phyloP scores from a whole-genome alignment of 2,113 vertebrate species.

The Hippocampus barbouri region DNA sequence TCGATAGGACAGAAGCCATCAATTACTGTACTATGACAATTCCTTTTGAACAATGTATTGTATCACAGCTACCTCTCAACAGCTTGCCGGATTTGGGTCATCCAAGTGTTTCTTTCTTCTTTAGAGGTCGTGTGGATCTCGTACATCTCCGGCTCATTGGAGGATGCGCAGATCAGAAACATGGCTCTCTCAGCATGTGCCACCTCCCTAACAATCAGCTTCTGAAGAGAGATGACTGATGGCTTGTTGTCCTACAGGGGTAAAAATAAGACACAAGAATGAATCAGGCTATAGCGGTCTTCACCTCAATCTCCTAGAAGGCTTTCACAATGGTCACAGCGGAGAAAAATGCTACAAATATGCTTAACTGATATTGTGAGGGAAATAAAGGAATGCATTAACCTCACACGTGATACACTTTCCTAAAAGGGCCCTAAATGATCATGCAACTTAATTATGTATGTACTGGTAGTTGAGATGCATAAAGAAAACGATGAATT shows the following conservation, averaged over 20 bases:
- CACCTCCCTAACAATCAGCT: conserved; percentile 93
- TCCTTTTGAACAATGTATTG: background rate
- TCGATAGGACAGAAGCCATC: background rate
- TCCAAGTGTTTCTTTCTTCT: conserved; percentile 92
- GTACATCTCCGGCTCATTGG: conserved; percentile 93
- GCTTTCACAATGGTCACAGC: too few relatives aligned
- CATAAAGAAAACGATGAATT: background rate
- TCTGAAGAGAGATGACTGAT: conserved; percentile 89
- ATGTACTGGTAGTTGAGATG: background rate
- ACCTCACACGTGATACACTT: background rate
- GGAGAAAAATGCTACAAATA: background rate
- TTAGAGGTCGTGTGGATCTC: conserved; percentile 90
- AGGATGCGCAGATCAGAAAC: conserved; percentile 94
- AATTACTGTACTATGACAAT: background rate
- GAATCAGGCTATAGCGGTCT: background rate
- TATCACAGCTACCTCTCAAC: conserved; percentile 81
- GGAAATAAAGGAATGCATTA: background rate
- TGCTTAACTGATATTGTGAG: background rate
- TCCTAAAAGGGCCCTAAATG: background rate
- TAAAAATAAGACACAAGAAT: background rate
- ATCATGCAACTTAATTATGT: background rate
- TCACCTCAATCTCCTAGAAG: background rate
- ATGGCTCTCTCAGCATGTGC: conserved; percentile 95
- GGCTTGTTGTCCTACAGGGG: conserved; percentile 86
- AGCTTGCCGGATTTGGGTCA: conserved; percentile 84